A percentile compares a stretch with the other conserved stretches of the same genome.
These are phyloP conservation scores for Drosophila peninsularis DNA, from an alignment of 2,888 invertebrate genomes.

Conservation along the genomic window DNA sequence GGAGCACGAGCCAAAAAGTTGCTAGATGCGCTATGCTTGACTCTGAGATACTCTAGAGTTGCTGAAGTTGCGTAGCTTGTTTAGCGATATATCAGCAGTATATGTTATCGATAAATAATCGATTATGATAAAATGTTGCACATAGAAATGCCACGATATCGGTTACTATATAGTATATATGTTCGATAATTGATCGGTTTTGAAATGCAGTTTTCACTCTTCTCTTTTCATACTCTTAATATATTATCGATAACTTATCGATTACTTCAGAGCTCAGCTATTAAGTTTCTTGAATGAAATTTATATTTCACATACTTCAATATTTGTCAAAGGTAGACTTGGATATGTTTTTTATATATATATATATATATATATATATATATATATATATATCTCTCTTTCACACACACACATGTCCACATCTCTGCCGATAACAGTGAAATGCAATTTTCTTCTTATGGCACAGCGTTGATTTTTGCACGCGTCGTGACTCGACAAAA, in stretches of 20 bases:
- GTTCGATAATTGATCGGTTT: background rate
- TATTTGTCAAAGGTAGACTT: background rate
- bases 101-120: conserved; percentile 1
- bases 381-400: conserved; percentile 10
- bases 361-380: conserved; percentile 5
- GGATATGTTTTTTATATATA: conserved; percentile 5
- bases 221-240: background rate
- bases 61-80: background rate
- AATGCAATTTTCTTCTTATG: conserved; percentile 76
- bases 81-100: background rate
- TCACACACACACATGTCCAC: conserved; percentile 18
- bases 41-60: conserved; percentile 1
- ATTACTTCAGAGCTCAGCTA: background rate
- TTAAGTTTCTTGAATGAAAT: background rate
- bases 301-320: background rate
- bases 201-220: background rate
- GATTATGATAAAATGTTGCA: background rate
- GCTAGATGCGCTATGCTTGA: background rate
- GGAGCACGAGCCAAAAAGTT: background rate
- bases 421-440: conserved; percentile 60
- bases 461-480: conserved; percentile 71
- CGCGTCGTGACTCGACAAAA: conserved; percentile 53
- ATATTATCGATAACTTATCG: conserved; percentile 5
- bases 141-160: background rate
- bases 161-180: background rate